Evolutionary conservation across 2,113 vertebrate species (phyloP).

Genomic region (Lasiurus borealis): DNA sequence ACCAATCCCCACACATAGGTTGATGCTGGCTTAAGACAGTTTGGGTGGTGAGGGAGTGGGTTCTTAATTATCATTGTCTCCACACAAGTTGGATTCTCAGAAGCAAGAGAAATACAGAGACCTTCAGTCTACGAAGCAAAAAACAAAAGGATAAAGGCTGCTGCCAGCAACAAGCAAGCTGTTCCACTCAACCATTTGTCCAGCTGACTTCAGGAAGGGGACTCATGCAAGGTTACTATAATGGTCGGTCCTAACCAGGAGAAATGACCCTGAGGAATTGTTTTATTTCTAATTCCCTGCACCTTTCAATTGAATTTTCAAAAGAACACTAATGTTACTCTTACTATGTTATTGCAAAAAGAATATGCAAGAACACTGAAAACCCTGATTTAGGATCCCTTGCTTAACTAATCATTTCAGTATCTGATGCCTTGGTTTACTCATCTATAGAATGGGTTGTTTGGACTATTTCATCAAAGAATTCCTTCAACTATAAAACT

Average conservation of each 20-base stretch:
- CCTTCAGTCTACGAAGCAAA: neutral
- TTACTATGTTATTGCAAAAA: neutral
- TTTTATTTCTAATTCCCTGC: neutral
- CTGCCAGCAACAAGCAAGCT: neutral
- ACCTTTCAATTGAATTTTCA: conserved; percentile 7
- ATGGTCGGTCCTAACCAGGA: neutral
- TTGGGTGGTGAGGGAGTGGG: neutral
- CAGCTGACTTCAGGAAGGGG: neutral
- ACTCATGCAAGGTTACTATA: neutral
- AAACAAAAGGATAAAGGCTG: neutral
- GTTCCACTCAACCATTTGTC: neutral
- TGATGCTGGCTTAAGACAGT: conserved; percentile 17
- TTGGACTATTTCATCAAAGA: neutral
- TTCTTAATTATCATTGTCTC: conserved; percentile 56
- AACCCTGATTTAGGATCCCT: neutral
- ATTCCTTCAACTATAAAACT: neutral
- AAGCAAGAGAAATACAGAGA: conserved; percentile 32
- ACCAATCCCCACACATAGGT: neutral
- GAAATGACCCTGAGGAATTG: neutral
- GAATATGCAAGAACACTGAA: neutral
- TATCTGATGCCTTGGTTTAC: neutral
- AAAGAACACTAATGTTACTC: conserved; percentile 13
- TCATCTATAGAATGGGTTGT: neutral
- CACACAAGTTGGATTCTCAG: neutral
- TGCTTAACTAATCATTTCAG: neutral